A percentile compares a stretch with the other conserved stretches of the same genome.
Conservation (phyloP, 2,888 invertebrate species). For the Brachylomia viminalis region DNA sequence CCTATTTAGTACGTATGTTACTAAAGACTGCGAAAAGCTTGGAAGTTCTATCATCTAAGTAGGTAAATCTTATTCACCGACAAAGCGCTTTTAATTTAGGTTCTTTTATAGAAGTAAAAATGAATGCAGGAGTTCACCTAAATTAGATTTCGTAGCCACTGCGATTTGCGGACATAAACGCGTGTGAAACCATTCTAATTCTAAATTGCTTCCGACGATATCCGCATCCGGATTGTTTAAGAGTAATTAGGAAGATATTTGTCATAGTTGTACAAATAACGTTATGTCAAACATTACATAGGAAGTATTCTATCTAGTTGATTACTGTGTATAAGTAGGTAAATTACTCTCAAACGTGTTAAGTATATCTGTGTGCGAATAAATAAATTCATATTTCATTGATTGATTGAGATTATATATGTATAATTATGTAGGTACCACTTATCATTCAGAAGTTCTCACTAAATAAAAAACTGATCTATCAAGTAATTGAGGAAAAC, state of each 20-base stretch:
- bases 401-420: neutral
- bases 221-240: slow-evolving; percentile 65
- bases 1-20: neutral
- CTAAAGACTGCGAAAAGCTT: neutral
- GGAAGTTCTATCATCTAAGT: neutral
- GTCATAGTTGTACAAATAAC: slow-evolving; percentile 50
- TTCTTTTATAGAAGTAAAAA: neutral
- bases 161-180: slow-evolving; percentile 35
- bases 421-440: neutral
- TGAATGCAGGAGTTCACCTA: slow-evolving; percentile 44
- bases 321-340: slow-evolving; percentile 43
- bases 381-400: neutral
- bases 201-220: slow-evolving; percentile 49
- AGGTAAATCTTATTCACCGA: neutral
- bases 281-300: slow-evolving; percentile 36
- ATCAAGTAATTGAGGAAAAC: neutral
- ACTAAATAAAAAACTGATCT: neutral
- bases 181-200: slow-evolving; percentile 61
- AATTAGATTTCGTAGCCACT: slow-evolving; percentile 42
- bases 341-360: slow-evolving; percentile 18
- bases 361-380: slow-evolving; percentile 1
- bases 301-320: slow-evolving; percentile 30
- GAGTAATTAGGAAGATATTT: slow-evolving; percentile 64
- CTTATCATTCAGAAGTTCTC: neutral
- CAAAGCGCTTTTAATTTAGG: neutral